phyloP scores from a whole-genome alignment of 2,113 vertebrate species.

The Perccottus glenii region DNA sequence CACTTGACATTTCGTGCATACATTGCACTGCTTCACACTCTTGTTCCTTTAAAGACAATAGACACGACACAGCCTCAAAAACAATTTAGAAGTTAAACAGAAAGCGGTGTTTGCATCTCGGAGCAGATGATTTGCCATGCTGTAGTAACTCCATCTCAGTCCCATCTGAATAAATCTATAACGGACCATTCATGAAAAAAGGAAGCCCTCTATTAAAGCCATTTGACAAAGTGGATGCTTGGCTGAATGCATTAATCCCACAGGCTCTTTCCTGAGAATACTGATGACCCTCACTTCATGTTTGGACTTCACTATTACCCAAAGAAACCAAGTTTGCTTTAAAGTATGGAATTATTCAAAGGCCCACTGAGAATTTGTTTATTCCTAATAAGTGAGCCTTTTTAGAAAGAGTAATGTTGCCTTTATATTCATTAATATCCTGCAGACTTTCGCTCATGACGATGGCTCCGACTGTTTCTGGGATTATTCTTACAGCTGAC shows the following conservation, averaged over 20 bases:
- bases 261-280: constrained; percentile 55
- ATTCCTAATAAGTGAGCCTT: constrained; percentile 10
- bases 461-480: constrained; percentile 13
- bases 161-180: constrained; percentile 69
- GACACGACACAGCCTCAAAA: constrained; percentile 19
- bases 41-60: constrained; percentile 10
- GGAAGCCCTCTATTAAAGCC: constrained; percentile 66
- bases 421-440: too few relatives aligned
- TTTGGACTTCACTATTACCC: constrained; percentile 21
- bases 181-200: constrained; percentile 63
- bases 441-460: too few relatives aligned
- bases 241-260: constrained; percentile 66
- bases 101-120: constrained; percentile 41
- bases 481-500: constrained; percentile 31
- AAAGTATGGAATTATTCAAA: constrained; percentile 9
- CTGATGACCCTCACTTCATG: constrained; percentile 52
- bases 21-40: background rate
- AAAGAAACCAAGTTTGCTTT: constrained; percentile 27
- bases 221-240: constrained; percentile 71
- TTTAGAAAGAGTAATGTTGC: too few relatives aligned
- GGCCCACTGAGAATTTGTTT: constrained; percentile 22
- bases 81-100: constrained; percentile 42
- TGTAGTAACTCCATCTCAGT: constrained; percentile 41
- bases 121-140: constrained; percentile 57
- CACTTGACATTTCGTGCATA: background rate